A percentile compares a stretch with the other conserved stretches of the same genome.
phyloP scores from a whole-genome alignment of 2,888 invertebrate species.

The Cylindroiulus punctatus region DNA sequence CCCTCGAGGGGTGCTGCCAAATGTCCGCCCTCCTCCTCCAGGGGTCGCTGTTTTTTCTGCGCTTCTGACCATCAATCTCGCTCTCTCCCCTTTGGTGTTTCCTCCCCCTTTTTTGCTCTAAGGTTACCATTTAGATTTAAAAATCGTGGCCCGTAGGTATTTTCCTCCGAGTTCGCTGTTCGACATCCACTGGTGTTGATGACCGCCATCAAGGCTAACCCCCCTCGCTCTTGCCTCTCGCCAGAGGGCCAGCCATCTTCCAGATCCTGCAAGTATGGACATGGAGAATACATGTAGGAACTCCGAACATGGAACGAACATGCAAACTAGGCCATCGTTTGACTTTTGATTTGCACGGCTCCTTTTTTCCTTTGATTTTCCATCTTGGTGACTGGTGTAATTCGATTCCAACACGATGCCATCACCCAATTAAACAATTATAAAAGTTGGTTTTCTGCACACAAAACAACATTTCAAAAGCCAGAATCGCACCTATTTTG shows the following conservation, averaged over 20 bases:
- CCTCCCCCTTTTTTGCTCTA: background rate
- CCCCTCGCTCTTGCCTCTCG: background rate
- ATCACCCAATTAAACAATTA: too few relatives aligned
- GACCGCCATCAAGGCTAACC: slow-evolving; percentile 24
- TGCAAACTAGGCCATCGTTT: too few relatives aligned
- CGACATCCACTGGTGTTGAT: slow-evolving; percentile 13
- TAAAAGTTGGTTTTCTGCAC: too few relatives aligned
- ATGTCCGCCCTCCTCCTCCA: slow-evolving; percentile 21
- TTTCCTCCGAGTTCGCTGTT: slow-evolving; percentile 25
- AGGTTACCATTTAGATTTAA: slow-evolving; percentile 32
- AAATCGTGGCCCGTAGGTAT: slow-evolving; percentile 24
- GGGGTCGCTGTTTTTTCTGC: background rate
- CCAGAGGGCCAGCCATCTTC: background rate
- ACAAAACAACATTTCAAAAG: too few relatives aligned
- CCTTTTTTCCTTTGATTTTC: too few relatives aligned
- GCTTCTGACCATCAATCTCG: slow-evolving; percentile 26
- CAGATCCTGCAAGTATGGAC: background rate
- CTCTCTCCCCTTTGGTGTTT: background rate
- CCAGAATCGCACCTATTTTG: too few relatives aligned
- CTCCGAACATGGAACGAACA: too few relatives aligned
- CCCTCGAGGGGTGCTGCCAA: background rate
- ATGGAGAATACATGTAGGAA: background rate
- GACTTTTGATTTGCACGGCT: too few relatives aligned
- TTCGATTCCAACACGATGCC: too few relatives aligned
- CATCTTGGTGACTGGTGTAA: too few relatives aligned